Evolutionary conservation across 1,140 invertebrate genomes (phyloP).

Genomic region (Mesaphorura yosii): DNA sequence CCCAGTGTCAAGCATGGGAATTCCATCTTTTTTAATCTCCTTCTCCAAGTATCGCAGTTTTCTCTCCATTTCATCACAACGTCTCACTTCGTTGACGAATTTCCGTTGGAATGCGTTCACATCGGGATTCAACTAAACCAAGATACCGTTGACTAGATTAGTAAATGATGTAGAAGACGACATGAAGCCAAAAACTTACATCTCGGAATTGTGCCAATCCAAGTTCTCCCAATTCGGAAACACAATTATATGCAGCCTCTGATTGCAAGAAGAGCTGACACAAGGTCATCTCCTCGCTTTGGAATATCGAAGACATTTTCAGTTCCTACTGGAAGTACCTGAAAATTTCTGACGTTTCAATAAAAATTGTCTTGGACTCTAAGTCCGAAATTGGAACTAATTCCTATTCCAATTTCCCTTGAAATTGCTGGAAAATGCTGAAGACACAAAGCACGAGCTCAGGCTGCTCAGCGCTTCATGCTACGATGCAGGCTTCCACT

Average conservation of each 20-base stretch:
- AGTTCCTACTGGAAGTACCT: too few species aligned
- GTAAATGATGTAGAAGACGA: background rate
- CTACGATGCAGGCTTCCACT: too few species aligned
- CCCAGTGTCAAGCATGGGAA: constrained; percentile 64
- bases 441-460: too few species aligned
- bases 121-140: constrained; percentile 59
- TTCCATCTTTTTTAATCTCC: constrained; percentile 87
- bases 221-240: constrained; percentile 81
- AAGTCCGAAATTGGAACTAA: too few species aligned
- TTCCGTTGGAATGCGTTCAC: constrained; percentile 81
- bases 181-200: constrained; percentile 47
- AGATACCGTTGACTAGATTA: background rate
- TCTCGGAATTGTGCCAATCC: constrained; percentile 87
- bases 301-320: constrained; percentile 47
- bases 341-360: too few species aligned
- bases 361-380: too few species aligned
- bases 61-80: constrained; percentile 86
- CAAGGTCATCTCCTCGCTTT: constrained; percentile 81
- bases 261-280: constrained; percentile 83
- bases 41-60: constrained; percentile 87
- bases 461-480: too few species aligned
- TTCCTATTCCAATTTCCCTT: too few species aligned
- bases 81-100: constrained; percentile 79
- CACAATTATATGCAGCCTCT: constrained; percentile 86
- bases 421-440: too few species aligned